Percentiles rank a stretch among this genome's conserved stretches.
Conservation (phyloP, 2,113 vertebrate genomes). For the Perccottus glenii region DNA sequence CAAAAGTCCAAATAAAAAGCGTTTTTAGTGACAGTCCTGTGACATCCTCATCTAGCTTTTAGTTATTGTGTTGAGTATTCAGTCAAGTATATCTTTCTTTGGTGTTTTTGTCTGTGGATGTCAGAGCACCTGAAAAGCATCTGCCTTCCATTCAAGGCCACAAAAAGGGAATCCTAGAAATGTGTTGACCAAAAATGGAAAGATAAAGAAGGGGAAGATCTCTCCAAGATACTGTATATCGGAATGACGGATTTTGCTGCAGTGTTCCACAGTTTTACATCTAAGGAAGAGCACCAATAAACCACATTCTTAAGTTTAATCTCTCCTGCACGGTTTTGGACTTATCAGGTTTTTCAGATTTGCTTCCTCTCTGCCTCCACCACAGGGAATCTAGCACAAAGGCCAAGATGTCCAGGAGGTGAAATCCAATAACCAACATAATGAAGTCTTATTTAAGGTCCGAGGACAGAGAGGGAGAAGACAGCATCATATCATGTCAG, state of each 20-base stretch:
- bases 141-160: conserved; percentile 16
- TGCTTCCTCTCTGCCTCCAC: neutral
- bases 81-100: neutral
- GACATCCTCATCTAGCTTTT: neutral
- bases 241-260: neutral
- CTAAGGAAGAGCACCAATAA: too few relatives aligned
- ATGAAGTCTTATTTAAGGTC: neutral
- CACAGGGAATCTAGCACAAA: neutral
- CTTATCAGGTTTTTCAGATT: neutral
- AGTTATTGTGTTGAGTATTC: neutral
- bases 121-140: conserved; percentile 10
- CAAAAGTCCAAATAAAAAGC: too few relatives aligned
- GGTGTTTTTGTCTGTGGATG: neutral
- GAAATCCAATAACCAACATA: neutral
- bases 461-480: neutral
- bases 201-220: conserved; percentile 6
- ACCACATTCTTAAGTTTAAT: neutral
- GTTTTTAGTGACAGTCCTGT: neutral
- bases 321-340: neutral
- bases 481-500: conserved; percentile 5
- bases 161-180: conserved; percentile 42
- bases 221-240: neutral
- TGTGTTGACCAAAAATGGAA: conserved; percentile 38
- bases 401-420: conserved; percentile 2
- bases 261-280: neutral